phyloP scores from a whole-genome alignment of 1,140 invertebrate species.

The Globodera ellingtonae region DNA sequence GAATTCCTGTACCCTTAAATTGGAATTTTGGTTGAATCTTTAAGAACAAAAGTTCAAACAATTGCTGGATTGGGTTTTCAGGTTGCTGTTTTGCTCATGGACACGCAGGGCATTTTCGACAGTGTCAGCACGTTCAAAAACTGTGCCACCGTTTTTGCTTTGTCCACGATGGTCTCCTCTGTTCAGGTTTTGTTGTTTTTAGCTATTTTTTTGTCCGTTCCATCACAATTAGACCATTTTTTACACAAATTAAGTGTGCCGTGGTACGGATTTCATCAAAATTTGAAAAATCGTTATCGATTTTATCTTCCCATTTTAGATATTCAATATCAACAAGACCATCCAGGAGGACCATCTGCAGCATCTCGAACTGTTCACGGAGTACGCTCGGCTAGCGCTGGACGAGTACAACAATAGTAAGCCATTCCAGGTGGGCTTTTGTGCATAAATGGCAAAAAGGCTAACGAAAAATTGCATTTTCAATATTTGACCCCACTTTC shows the following conservation, averaged over 20 bases:
- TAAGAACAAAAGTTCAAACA: too few species aligned
- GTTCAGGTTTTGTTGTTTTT: constrained; percentile 63
- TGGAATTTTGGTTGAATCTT: too few species aligned
- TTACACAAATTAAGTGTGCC: too few species aligned
- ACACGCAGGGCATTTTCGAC: constrained; percentile 96
- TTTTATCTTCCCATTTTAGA: constrained; percentile 55
- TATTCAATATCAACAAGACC: constrained; percentile 70
- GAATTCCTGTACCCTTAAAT: too few species aligned
- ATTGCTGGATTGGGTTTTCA: background rate
- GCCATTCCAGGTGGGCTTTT: constrained; percentile 77
- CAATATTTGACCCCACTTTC: constrained; percentile 42
- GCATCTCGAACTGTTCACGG: constrained; percentile 80
- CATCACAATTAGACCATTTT: too few species aligned
- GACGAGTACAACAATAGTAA: constrained; percentile 80
- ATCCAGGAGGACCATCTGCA: constrained; percentile 71
- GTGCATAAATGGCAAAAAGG: too few species aligned
- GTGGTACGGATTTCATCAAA: too few species aligned
- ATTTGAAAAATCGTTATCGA: background rate
- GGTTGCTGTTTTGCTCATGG: constrained; percentile 75
- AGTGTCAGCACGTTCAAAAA: constrained; percentile 92
- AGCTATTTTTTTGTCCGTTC: background rate
- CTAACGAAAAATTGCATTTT: background rate
- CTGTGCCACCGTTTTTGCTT: constrained; percentile 82
- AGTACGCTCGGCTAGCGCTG: constrained; percentile 89
- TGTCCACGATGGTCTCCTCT: constrained; percentile 71